Evolutionary conservation across 2,888 invertebrate genomes (phyloP).

Genomic region (Bedellia somnulentella): DNA sequence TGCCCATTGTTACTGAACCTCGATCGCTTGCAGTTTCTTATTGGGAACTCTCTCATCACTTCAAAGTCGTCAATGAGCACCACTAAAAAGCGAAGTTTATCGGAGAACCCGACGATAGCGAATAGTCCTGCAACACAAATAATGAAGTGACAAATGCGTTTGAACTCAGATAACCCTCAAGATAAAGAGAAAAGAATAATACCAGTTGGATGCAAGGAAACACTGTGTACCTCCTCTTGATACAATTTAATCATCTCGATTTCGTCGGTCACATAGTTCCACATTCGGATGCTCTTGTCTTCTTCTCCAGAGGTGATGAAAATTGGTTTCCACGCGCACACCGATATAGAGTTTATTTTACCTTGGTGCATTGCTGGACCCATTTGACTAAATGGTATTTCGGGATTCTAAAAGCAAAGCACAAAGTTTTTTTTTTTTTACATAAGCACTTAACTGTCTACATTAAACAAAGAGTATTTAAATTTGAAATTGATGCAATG

Average conservation of each 20-base stretch:
- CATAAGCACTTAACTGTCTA: no score
- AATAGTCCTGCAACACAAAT: slow-evolving; percentile 68
- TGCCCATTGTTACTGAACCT: slow-evolving; percentile 86
- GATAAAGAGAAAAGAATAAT: slow-evolving; percentile 1
- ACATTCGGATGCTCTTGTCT: slow-evolving; percentile 85
- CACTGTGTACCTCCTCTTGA: slow-evolving; percentile 77
- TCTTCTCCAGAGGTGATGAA: slow-evolving; percentile 79
- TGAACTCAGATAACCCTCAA: neutral
- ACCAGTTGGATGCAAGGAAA: slow-evolving; percentile 72
- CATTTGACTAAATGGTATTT: slow-evolving; percentile 65
- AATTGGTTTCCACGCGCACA: slow-evolving; percentile 89
- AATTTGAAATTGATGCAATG: no score
- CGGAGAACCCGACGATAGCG: slow-evolving; percentile 86
- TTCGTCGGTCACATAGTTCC: slow-evolving; percentile 87
- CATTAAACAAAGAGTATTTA: no score
- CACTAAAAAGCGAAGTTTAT: slow-evolving; percentile 85
- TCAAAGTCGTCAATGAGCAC: slow-evolving; percentile 86
- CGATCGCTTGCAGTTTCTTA: slow-evolving; percentile 75
- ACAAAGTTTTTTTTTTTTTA: no score
- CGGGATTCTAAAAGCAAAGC: slow-evolving; percentile 45
- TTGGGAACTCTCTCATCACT: slow-evolving; percentile 70
- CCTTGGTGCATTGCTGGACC: slow-evolving; percentile 81
- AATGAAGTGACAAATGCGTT: neutral
- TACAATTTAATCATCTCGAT: slow-evolving; percentile 81
- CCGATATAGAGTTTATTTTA: slow-evolving; percentile 75